Evolutionary conservation across 2,797 vertebrate species (phyloP), one percentile per base, ranked within the genome.

Genomic region (Eutrigla gurnardus): DNA sequence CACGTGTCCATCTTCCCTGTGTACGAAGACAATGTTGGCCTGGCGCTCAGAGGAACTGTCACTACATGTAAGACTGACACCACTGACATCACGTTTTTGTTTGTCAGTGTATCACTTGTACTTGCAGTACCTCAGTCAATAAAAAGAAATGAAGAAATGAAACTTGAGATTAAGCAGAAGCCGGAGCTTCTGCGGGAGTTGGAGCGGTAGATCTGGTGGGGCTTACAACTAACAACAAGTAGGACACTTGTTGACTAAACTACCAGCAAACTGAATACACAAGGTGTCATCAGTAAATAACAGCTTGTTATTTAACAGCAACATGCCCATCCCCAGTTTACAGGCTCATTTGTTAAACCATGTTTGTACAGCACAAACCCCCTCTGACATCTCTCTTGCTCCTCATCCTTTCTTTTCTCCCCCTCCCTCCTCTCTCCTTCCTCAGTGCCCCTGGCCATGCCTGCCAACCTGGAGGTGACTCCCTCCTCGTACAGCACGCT

Each of bases 1-100:
- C 91, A 96, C 53, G 76, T 98, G 42, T 97, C 97, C 0, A 95
- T 99, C 90, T 93, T 97, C 64, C 96, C 97, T 0, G 81, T 98
- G 52, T 96, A 96, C 1, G 87, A 95, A 49, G 74, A 90, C 0
- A 91, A 75, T 0, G 83, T 92, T 2, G 96, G 97, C 14, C 88
- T 95, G 43, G 95, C 94, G 0, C 96, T 98, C 6, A 92, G 94
- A 80, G 97, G 96, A 53, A 92, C 96, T 58, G 95, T 93, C 72
- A 96, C 95, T 18, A 99, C 97, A 77, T 59, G 97, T 98, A 90
- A 93, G 95, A 90, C 15, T 15, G 12, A 46, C n/a, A 25, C 13
- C 13, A n/a, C 33, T 65, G 39, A 54, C 42, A 8, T 35, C 9
- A 14, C 17, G 11, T 33, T 49, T 40, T 13, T 3, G n/a, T 61